These are phyloP conservation scores for Pandemis cinnamomeana DNA, from an alignment of 2,888 invertebrate species.

Conservation along the genomic window DNA sequence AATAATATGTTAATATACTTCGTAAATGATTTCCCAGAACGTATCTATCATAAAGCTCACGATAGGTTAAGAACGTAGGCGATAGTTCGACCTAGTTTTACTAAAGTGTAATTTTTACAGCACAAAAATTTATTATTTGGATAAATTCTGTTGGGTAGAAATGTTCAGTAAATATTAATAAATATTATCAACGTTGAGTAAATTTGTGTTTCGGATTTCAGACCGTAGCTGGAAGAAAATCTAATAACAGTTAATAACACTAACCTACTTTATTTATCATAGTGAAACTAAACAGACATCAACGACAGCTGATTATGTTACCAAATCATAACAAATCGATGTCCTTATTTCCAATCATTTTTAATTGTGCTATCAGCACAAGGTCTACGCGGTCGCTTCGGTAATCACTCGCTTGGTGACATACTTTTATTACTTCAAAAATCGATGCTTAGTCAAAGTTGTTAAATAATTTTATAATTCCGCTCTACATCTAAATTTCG, in stretches of 20 bases:
- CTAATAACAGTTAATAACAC: neutral
- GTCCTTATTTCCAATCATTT: slow-evolving; percentile 22
- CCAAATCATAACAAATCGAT: slow-evolving; percentile 24
- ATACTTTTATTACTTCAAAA: neutral
- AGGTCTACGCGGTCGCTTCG: slow-evolving; percentile 14
- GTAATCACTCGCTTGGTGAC: slow-evolving; percentile 30
- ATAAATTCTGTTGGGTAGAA: too few relatives aligned
- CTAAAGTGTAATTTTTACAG: too few relatives aligned
- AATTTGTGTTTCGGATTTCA: too few relatives aligned
- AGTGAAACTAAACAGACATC: neutral
- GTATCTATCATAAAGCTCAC: too few relatives aligned
- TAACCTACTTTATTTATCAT: neutral
- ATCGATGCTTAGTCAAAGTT: neutral
- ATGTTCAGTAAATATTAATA: too few relatives aligned
- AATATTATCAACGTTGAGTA: too few relatives aligned
- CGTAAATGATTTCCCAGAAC: too few relatives aligned
- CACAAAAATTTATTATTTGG: too few relatives aligned
- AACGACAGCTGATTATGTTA: slow-evolving; percentile 11
- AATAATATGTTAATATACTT: too few relatives aligned
- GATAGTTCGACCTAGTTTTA: too few relatives aligned
- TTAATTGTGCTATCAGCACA: slow-evolving; percentile 38
- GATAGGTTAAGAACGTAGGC: too few relatives aligned
- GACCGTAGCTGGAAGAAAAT: neutral
- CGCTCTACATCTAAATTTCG: too few relatives aligned
- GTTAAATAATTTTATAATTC: neutral